Percentiles rank a stretch among this genome's conserved stretches.
Evolutionary conservation across 2,888 invertebrate species (phyloP).

Genomic region (Thecophora atra): DNA sequence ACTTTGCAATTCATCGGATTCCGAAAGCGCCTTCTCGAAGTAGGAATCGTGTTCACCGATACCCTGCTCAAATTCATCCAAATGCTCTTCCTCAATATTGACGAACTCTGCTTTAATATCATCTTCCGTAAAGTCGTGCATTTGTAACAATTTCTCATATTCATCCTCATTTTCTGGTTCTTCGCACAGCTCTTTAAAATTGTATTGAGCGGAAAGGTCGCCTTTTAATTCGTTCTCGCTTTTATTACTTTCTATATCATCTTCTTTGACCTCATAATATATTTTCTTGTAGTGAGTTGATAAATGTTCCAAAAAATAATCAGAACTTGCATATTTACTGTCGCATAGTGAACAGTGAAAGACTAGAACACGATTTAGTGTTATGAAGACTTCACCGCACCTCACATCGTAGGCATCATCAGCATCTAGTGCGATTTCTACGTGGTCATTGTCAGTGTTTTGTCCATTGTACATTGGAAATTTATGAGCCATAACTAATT

Average conservation of each 20-base stretch:
- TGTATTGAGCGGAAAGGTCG: background rate
- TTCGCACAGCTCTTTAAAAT: background rate
- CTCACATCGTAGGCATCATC: constrained; percentile 12
- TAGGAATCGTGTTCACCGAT: background rate
- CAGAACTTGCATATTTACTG: background rate
- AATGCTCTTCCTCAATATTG: constrained; percentile 11
- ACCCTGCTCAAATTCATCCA: too few species aligned
- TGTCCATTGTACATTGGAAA: too few species aligned
- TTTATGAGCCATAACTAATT: too few species aligned
- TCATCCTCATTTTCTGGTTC: background rate
- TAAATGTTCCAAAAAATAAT: constrained; percentile 6
- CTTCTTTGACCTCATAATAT: background rate
- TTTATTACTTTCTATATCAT: background rate
- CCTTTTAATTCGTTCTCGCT: background rate
- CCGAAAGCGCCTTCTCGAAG: background rate
- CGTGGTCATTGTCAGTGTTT: background rate
- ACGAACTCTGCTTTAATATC: background rate
- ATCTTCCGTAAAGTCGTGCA: background rate
- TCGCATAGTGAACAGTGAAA: constrained; percentile 21
- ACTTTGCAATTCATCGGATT: background rate
- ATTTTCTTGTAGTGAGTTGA: background rate
- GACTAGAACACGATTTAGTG: constrained; percentile 3
- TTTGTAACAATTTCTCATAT: background rate
- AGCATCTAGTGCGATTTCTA: background rate
- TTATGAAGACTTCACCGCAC: constrained; percentile 18